Base-by-base conservation (phyloP, 2,888 invertebrate genomes). In the Rhingia campestris region DNA sequence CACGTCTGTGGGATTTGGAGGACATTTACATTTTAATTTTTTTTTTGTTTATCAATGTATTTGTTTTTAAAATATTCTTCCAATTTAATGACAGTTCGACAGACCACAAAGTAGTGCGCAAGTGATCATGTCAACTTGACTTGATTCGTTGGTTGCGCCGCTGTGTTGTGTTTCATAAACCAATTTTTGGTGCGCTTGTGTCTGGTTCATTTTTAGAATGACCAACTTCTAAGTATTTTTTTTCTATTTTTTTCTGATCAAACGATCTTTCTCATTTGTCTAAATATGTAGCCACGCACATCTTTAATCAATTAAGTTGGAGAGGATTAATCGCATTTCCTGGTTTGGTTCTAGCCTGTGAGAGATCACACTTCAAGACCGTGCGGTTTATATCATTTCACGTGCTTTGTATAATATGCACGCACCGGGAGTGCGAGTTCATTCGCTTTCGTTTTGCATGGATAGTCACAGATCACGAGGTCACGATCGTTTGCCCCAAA, bases 71-170 rank as follows among this genome's bases (percentile, higher is more conserved):
- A 39, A 66, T 43, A 56, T 56, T 69, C 69, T 41, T 14, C 41
- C 6, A 51, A 32, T 61, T 75, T 70, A 53, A 53, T 66, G 84
- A 66, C 79, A 79, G 74, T 47, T 69, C 41, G 54, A 70, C 59
- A 70, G 64, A 80, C 84, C 84, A 59, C 84, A 84, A 14, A 74
- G 37, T 53, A 51, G 39, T 58, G 14, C 39, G 53, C 67, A 66
- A 81, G 66, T 61, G 58, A 70, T 74, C 73, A 69, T 66, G 84
- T 74, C 84, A 80, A 84, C 70, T 74, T 84, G 69, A 79, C 79
- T 74, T 79, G 64, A 79, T 69, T 64, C 32, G 45, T 54, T 75
- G 70, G 72, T 69, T 74, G 58, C 30, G 56, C 63, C 76, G 33
- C 32, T 14, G 0, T 35, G 9, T 9, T 49, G 49, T 54, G 59